Evolutionary conservation across 2,113 vertebrate species (phyloP).

Genomic region (Seriola quinqueradiata): DNA sequence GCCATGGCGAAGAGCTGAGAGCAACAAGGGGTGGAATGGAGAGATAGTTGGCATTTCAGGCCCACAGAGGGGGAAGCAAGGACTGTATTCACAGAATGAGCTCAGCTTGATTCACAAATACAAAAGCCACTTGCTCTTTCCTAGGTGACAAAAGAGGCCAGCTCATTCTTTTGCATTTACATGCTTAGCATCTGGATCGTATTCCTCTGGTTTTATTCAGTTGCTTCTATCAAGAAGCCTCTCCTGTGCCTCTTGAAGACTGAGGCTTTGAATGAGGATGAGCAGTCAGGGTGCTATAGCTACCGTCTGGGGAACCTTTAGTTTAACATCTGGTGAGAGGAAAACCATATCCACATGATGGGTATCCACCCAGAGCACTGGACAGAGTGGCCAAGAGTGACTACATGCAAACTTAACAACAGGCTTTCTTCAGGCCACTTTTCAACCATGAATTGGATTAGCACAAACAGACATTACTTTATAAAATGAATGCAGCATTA

Average conservation of each 20-base stretch:
- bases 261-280: conserved; percentile 53
- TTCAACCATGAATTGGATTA: conserved; percentile 65
- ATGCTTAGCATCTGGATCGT: conserved; percentile 56
- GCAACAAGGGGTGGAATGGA: conserved; percentile 55
- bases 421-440: conserved; percentile 53
- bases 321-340: conserved; percentile 42
- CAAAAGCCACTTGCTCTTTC: conserved; percentile 65
- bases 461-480: conserved; percentile 51
- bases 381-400: conserved; percentile 39
- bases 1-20: conserved; percentile 41
- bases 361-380: conserved; percentile 37
- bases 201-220: conserved; percentile 61
- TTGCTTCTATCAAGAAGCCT: conserved; percentile 53
- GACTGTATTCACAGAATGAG: conserved; percentile 59
- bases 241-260: conserved; percentile 58
- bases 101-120: conserved; percentile 68
- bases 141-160: conserved; percentile 57
- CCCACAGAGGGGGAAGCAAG: conserved; percentile 40
- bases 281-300: conserved; percentile 43
- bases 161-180: conserved; percentile 64
- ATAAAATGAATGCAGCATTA: conserved; percentile 50
- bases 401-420: conserved; percentile 38
- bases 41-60: conserved; percentile 71
- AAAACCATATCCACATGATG: conserved; percentile 37
- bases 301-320: conserved; percentile 34